Evolutionary conservation across 2,888 invertebrate genomes (phyloP).

Genomic region (Palloptera scutellata): DNA sequence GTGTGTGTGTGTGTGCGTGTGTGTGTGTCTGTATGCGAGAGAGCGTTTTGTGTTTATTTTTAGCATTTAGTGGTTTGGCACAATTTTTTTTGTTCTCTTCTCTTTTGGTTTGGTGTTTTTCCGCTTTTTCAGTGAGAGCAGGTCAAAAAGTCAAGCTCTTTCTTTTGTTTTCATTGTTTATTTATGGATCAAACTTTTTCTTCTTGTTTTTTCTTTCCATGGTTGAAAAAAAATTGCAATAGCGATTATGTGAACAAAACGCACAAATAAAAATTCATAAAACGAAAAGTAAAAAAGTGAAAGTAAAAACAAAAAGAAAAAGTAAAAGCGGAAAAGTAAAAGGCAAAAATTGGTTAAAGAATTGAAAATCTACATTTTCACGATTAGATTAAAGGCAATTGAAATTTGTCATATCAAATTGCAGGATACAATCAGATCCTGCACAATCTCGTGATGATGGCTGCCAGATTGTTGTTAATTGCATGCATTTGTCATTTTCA

Average conservation of each 20-base stretch:
- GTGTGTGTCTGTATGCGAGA: background rate
- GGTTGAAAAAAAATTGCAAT: background rate
- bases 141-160: background rate
- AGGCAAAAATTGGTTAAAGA: background rate
- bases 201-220: background rate
- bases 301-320: background rate
- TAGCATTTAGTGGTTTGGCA: slow-evolving; percentile 3
- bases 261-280: background rate
- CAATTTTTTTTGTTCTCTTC: background rate
- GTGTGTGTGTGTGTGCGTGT: background rate
- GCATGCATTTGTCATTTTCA: no score
- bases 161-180: slow-evolving; percentile 7
- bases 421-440: no score
- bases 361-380: no score
- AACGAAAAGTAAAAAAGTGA: background rate
- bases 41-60: background rate
- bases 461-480: no score
- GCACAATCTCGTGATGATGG: no score
- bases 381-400: no score
- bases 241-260: background rate
- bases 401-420: no score
- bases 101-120: background rate
- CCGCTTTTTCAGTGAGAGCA: background rate
- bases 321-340: background rate
- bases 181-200: background rate